Evolutionary conservation across 2,888 invertebrate genomes (phyloP).

Genomic region (Heliconius hortense): DNA sequence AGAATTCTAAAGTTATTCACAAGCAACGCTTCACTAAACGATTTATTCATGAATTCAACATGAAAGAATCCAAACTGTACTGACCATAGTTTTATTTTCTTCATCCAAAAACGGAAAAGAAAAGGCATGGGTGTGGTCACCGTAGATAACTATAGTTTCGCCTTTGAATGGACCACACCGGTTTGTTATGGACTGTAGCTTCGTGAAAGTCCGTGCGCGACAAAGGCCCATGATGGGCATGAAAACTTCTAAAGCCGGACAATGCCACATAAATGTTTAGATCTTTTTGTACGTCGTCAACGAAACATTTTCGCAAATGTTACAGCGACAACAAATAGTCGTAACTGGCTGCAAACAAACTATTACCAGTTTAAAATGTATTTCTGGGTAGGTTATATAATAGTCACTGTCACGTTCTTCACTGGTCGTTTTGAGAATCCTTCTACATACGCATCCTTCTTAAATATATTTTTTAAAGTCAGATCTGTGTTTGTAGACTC

Average conservation of each 20-base stretch:
- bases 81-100: constrained; percentile 26
- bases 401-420: constrained; percentile 52
- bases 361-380: constrained; percentile 50
- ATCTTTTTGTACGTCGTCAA: constrained; percentile 59
- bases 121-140: constrained; percentile 42
- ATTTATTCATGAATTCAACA: not conserved
- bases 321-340: constrained; percentile 66
- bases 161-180: constrained; percentile 41
- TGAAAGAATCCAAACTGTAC: not conserved
- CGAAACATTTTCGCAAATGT: constrained; percentile 62
- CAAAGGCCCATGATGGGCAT: constrained; percentile 60
- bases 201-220: constrained; percentile 52
- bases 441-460: constrained; percentile 20
- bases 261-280: constrained; percentile 73
- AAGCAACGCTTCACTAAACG: no score
- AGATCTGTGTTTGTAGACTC: constrained; percentile 43
- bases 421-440: constrained; percentile 47
- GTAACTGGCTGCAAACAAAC: constrained; percentile 60
- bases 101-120: constrained; percentile 34
- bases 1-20: not conserved
- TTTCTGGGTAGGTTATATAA: constrained; percentile 45
- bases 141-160: constrained; percentile 40
- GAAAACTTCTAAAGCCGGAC: constrained; percentile 58
- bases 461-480: constrained; percentile 41
- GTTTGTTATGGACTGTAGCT: constrained; percentile 55